These are phyloP conservation scores for Brachyhypopomus gauderio DNA, from an alignment of 2,113 vertebrate species.

Conservation along the genomic window DNA sequence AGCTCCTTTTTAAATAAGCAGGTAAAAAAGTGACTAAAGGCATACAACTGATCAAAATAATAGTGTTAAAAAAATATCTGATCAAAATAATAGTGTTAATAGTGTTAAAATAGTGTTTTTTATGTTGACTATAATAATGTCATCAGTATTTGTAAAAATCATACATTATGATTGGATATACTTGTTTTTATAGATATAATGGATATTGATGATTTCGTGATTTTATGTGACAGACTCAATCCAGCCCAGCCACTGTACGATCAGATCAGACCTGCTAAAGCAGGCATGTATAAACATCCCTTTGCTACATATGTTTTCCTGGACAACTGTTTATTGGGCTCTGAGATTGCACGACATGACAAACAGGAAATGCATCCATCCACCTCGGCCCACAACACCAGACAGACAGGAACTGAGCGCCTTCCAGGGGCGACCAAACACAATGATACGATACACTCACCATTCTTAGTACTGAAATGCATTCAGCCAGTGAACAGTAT, in stretches of 20 bases:
- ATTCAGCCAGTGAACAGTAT: background rate
- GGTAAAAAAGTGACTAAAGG: too few species aligned
- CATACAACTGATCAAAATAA: too few species aligned
- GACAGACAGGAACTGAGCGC: background rate
- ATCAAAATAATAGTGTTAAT: too few species aligned
- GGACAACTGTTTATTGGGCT: background rate
- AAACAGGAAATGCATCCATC: background rate
- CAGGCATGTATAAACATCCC: background rate
- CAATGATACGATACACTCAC: background rate
- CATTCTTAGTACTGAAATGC: background rate
- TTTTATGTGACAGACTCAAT: too few species aligned
- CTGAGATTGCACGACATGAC: background rate
- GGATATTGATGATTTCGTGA: too few species aligned
- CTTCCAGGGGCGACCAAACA: background rate
- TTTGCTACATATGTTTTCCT: background rate
- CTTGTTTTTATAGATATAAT: too few species aligned
- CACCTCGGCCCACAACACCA: background rate
- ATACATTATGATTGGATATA: too few species aligned
- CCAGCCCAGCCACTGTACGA: background rate
- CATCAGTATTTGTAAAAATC: too few species aligned
- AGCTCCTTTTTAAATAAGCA: too few species aligned
- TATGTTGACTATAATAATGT: too few species aligned
- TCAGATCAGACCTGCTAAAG: background rate
- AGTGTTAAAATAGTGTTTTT: too few species aligned
- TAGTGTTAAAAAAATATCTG: too few species aligned